Conservation (phyloP, 2,888 invertebrate genomes). For the Eustalomyia histrio region DNA sequence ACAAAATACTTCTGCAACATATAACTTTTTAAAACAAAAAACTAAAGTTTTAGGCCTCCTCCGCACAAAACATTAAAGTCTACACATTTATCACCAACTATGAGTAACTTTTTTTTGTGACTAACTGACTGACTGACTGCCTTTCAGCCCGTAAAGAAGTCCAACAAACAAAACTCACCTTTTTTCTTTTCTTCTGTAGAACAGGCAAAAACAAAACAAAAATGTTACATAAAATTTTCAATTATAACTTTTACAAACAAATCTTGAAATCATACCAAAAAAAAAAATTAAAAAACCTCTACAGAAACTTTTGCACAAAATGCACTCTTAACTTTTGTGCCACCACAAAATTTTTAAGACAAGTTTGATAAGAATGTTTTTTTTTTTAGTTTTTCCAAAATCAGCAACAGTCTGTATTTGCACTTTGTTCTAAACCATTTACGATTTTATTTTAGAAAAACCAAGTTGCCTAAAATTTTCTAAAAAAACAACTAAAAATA, state of each 20-base stretch:
- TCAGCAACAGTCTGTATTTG: conserved; percentile 46
- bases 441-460: neutral
- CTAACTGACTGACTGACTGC: neutral
- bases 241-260: conserved; percentile 65
- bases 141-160: conserved; percentile 30
- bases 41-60: conserved; percentile 49
- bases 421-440: neutral
- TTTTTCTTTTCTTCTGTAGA: conserved; percentile 27
- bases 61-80: conserved; percentile 20
- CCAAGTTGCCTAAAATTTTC: neutral
- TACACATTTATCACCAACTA: conserved; percentile 41
- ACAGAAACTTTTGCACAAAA: conserved; percentile 62
- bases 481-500: neutral
- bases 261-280: conserved; percentile 62
- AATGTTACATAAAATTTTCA: conserved; percentile 64
- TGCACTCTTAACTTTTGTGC: conserved; percentile 65
- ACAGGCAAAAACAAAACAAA: conserved; percentile 30
- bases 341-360: conserved; percentile 64
- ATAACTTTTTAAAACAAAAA: conserved; percentile 26
- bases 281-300: conserved; percentile 39
- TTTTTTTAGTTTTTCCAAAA: conserved; percentile 31
- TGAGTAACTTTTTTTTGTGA: conserved; percentile 3
- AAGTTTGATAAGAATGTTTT: conserved; percentile 65
- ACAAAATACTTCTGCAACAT: neutral
- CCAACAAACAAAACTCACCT: conserved; percentile 56